These are phyloP conservation scores for Megalurothrips usitatus DNA, from an alignment of 2,888 invertebrate species.

Conservation along the genomic window DNA sequence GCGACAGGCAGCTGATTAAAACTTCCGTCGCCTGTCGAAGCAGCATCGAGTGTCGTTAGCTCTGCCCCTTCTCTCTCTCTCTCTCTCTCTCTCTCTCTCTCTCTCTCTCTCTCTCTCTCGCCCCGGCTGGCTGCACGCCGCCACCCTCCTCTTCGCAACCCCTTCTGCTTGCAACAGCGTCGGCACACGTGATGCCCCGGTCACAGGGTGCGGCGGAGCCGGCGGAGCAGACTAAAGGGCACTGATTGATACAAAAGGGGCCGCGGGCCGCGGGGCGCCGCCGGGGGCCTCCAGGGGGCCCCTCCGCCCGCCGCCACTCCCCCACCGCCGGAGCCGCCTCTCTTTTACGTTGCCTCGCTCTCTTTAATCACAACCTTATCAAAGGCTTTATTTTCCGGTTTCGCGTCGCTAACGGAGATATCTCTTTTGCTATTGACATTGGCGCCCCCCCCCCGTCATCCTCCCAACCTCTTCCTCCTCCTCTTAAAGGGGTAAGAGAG, in stretches of 20 bases:
- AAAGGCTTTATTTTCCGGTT: conserved; percentile 25
- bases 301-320: background rate
- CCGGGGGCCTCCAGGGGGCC: background rate
- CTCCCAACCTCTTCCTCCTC: background rate
- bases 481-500: background rate
- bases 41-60: conserved; percentile 18
- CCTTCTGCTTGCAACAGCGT: background rate
- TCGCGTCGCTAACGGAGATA: conserved; percentile 6
- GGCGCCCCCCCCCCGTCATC: background rate
- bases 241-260: conserved; percentile 13
- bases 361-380: conserved; percentile 26
- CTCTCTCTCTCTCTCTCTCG: too few relatives aligned
- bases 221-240: background rate
- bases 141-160: background rate
- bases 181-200: background rate
- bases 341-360: background rate
- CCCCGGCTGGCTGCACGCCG: too few relatives aligned
- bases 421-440: conserved; percentile 20
- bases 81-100: too few relatives aligned
- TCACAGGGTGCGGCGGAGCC: background rate
- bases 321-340: background rate
- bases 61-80: background rate
- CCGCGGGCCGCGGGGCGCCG: background rate
- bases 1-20: conserved; percentile 23
- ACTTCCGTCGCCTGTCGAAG: conserved; percentile 23